phyloP scores from a whole-genome alignment of 2,113 vertebrate genomes.

The Anhinga anhinga region DNA sequence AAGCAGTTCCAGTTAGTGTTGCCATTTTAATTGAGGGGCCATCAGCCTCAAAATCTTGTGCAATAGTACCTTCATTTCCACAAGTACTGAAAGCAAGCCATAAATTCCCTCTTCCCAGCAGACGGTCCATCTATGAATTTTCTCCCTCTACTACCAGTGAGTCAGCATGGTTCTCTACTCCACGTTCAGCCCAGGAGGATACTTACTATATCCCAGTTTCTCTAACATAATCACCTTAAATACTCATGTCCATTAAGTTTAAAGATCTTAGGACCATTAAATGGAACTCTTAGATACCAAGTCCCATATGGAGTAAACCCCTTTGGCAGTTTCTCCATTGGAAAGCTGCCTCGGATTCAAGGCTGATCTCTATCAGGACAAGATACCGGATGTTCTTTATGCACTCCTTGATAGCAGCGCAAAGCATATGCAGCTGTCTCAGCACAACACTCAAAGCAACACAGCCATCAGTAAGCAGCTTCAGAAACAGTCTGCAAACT shows the following conservation, averaged over 20 bases:
- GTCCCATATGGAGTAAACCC: constrained; percentile 2
- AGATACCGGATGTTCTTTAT: neutral
- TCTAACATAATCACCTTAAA: constrained; percentile 23
- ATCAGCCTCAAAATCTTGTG: neutral
- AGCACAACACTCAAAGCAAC: neutral
- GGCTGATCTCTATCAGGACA: constrained; percentile 26
- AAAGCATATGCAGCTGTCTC: neutral
- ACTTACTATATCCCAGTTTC: neutral
- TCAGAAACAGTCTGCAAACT: neutral
- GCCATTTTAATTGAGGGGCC: neutral
- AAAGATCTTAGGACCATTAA: constrained; percentile 41
- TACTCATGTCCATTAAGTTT: constrained; percentile 23
- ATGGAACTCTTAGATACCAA: constrained; percentile 9
- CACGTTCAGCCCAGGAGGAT: neutral
- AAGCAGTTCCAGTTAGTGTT: neutral
- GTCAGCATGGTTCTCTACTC: neutral
- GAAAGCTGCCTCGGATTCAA: constrained; percentile 29
- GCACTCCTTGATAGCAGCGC: neutral
- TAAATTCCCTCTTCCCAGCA: neutral
- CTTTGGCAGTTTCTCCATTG: neutral
- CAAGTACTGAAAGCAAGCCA: neutral
- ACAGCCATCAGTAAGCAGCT: neutral
- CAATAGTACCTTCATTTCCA: neutral
- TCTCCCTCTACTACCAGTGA: neutral
- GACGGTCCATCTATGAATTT: neutral